phyloP scores from a whole-genome alignment of 2,888 invertebrate genomes.

The Cerceris ruficornis region DNA sequence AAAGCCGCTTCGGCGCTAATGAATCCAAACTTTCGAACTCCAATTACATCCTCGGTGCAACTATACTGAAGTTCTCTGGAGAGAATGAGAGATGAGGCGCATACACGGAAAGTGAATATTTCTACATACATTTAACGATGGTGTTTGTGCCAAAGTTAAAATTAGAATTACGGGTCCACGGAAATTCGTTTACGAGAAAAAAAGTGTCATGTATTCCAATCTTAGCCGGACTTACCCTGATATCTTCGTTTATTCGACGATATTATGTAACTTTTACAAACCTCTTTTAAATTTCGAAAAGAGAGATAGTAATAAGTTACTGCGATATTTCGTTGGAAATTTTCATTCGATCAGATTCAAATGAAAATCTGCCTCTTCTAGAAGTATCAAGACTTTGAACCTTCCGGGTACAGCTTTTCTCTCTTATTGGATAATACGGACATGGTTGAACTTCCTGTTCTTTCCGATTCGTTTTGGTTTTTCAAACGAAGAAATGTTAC shows the following conservation, averaged over 20 bases:
- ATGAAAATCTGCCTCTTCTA: too few species aligned
- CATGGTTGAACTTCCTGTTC: too few species aligned
- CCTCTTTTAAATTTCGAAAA: too few species aligned
- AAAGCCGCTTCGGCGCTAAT: conserved; percentile 75
- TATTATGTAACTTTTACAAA: not conserved
- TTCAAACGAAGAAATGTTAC: too few species aligned
- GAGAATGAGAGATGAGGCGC: conserved; percentile 19
- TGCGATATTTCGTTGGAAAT: too few species aligned
- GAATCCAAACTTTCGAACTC: conserved; percentile 78
- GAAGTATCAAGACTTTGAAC: too few species aligned
- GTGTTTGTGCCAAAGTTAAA: conserved; percentile 47
- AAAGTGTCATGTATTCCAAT: conserved; percentile 23
- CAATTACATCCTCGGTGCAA: conserved; percentile 70
- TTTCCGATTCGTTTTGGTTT: too few species aligned
- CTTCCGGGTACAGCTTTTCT: too few species aligned
- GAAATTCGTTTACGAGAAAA: conserved; percentile 11
- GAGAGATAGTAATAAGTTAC: too few species aligned
- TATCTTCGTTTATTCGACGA: not conserved
- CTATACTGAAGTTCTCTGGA: conserved; percentile 54
- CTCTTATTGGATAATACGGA: too few species aligned
- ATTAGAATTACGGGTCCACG: conserved; percentile 27
- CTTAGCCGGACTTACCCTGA: not conserved
- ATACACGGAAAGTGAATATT: conserved; percentile 56
- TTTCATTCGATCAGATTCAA: too few species aligned
- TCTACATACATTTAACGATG: conserved; percentile 58